Conservation (phyloP, 2,113 vertebrate species). For the Amazona vittata region DNA sequence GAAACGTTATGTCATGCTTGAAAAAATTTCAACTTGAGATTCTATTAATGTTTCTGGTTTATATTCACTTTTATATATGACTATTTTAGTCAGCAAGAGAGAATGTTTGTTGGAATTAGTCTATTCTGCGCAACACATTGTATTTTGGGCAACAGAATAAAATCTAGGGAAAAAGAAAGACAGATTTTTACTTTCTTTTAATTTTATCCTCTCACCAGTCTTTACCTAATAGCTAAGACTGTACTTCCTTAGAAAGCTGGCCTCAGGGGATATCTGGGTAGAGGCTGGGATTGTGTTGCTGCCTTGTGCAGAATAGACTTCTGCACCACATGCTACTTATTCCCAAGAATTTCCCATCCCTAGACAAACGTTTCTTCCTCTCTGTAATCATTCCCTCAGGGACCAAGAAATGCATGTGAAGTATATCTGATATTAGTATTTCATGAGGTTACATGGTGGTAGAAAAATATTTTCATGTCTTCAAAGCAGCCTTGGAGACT, state of each 20-base stretch:
- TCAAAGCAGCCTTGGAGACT: neutral
- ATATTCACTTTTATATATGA: constrained; percentile 10
- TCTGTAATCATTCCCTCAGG: neutral
- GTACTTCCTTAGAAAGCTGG: neutral
- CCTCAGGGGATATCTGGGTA: neutral
- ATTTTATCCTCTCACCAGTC: neutral
- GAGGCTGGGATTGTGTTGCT: neutral
- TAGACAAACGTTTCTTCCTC: neutral
- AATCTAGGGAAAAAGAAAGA: neutral
- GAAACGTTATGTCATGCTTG: constrained; percentile 24
- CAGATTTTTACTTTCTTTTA: neutral
- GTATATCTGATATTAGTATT: neutral
- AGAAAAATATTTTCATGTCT: neutral
- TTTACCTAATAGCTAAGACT: neutral
- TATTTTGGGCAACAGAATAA: neutral
- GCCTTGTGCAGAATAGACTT: neutral
- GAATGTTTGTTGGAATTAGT: neutral
- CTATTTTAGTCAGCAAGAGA: neutral
- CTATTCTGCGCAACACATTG: neutral
- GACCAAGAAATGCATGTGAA: neutral
- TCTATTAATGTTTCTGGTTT: neutral
- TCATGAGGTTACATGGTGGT: neutral
- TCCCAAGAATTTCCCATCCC: neutral
- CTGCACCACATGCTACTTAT: neutral
- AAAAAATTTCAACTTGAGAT: constrained; percentile 23